Base-by-base conservation (phyloP, 2,888 invertebrate species). In the Ochropleura leucogaster region DNA sequence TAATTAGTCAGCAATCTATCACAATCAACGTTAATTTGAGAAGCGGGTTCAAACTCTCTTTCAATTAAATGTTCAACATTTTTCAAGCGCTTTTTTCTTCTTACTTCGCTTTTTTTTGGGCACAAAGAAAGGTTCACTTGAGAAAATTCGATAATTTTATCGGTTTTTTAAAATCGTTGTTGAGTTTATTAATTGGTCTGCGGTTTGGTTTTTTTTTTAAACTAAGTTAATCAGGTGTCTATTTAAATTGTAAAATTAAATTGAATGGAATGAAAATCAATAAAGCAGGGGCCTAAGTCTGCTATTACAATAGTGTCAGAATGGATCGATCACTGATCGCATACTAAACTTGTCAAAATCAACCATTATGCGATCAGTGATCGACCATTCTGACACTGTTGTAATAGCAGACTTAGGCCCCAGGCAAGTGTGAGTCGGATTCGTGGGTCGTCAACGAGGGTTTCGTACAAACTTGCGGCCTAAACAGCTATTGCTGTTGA, bases 1-100 rank as follows among this genome's bases (percentile, higher is more conserved):
- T 85, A 87, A 90, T 91, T 89, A 89, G 79, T 82, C 79, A 84
- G 89, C 81, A 80, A 92, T 92, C 88, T 87, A 91, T 92, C 92
- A 89, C 84, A 90, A 91, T 92, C 88, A 90, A 77, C 83, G 83
- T 75, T 89, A 87, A 90, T 88, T 87, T 84, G 79, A 80, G 75
- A 63, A 79, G 79, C 71, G 71, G 74, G 81, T 82, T 77, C 78
- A 83, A 87, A 84, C 81, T 79, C 76, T 66, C 78, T 79, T 86
- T 80, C 75, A 84, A 85, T 86, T 85, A 80, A 75, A 83, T 72
- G 79, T 82, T 85, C 84, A 83, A 86, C 76, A 86, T 87, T 83
- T 84, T 80, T 86, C 1, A 77, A 77, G 68, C 71, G 70, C 30
- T 30, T 81, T 85, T 85, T 83, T 77, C 71, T 67, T 66, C 80